Percentiles rank a stretch among this genome's conserved stretches.
These are phyloP conservation scores for Naja naja DNA, from an alignment of 2,113 vertebrate species.

Conservation along the genomic window DNA sequence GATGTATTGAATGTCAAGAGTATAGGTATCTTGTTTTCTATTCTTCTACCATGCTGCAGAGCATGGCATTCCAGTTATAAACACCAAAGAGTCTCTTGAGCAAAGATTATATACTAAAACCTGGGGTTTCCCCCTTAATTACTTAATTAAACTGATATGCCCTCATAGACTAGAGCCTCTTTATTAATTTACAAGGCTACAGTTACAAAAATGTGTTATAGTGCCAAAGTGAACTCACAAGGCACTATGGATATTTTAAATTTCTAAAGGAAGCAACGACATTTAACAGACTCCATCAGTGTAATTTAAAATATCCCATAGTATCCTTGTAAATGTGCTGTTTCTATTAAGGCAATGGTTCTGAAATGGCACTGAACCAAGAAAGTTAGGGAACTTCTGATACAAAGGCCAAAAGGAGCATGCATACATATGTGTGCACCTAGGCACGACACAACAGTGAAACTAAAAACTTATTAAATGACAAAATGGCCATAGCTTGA, in stretches of 20 bases:
- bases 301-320: neutral
- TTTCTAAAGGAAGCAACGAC: neutral
- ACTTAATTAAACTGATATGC: neutral
- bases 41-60: neutral
- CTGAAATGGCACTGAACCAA: neutral
- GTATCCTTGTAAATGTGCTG: neutral
- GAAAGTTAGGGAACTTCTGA: neutral
- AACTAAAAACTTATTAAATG: neutral
- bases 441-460: neutral
- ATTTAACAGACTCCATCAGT: neutral
- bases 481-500: neutral
- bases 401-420: neutral
- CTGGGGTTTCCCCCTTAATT: neutral
- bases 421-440: neutral
- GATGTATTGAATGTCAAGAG: neutral
- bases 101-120: neutral
- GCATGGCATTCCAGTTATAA: conserved; percentile 1
- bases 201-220: neutral
- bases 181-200: neutral
- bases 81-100: neutral
- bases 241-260: neutral
- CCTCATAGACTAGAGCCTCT: neutral
- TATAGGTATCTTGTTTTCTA: neutral
- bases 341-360: neutral
- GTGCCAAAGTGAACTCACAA: neutral